Conservation (phyloP, 2,888 invertebrate species). For the Harpalus rufipes region DNA sequence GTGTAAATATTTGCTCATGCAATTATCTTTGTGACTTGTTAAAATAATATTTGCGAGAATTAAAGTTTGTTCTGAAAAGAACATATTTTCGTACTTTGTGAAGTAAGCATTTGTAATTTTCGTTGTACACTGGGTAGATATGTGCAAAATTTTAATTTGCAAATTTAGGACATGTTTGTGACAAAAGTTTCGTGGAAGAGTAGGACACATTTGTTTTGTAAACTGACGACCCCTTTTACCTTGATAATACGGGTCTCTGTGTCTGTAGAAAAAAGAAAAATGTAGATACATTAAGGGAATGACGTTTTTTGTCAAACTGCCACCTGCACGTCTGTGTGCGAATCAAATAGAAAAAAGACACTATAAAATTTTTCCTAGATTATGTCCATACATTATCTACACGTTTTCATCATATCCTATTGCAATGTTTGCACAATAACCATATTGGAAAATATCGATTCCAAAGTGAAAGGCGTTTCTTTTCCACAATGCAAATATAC, state of each 20-base stretch:
- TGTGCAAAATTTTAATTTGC: constrained; percentile 42
- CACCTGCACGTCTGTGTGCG: constrained; percentile 44
- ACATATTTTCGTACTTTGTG: constrained; percentile 12
- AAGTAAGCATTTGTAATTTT: constrained; percentile 33
- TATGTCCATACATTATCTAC: constrained; percentile 21
- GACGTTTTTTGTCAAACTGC: constrained; percentile 53
- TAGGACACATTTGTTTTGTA: constrained; percentile 35
- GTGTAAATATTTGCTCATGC: constrained; percentile 6
- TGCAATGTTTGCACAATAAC: constrained; percentile 7
- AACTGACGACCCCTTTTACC: constrained; percentile 50
- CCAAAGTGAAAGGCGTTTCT: background rate
- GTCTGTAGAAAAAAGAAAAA: constrained; percentile 47
- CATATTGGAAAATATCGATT: constrained; percentile 20
- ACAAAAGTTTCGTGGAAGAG: constrained; percentile 36
- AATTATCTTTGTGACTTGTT: constrained; percentile 19
- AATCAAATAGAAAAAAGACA: constrained; percentile 49
- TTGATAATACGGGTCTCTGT: constrained; percentile 53
- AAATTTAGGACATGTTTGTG: constrained; percentile 12
- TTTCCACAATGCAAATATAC: background rate
- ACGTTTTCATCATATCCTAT: constrained; percentile 13
- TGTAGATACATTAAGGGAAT: constrained; percentile 58
- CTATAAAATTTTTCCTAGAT: constrained; percentile 32
- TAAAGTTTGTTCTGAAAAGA: constrained; percentile 2
- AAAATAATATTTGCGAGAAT: constrained; percentile 16
- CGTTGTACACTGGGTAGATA: background rate